These are phyloP conservation scores for Pterois miles DNA, from an alignment of 2,797 vertebrate genomes.

Conservation along the genomic window DNA sequence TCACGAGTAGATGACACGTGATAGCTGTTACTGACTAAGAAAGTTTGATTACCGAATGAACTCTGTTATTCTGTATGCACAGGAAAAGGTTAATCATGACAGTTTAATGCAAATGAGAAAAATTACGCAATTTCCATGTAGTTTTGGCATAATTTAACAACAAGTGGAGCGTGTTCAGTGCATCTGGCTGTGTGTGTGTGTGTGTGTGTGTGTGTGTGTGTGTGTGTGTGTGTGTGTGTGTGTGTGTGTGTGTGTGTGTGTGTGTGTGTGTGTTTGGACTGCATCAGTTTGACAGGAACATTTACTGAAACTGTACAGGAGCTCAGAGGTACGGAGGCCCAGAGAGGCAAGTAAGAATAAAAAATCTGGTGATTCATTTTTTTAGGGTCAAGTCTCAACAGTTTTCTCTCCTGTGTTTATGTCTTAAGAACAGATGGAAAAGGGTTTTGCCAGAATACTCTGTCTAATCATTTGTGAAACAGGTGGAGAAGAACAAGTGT, in stretches of 20 bases:
- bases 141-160: background rate
- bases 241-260: conserved; percentile 5
- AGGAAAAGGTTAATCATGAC: background rate
- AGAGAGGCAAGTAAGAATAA: too few species aligned
- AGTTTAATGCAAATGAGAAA: background rate
- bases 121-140: background rate
- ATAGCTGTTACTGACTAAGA: conserved; percentile 44
- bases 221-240: background rate
- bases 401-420: too few species aligned
- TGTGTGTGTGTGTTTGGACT: background rate
- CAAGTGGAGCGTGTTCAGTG: background rate
- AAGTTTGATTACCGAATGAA: conserved; percentile 26
- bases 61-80: background rate
- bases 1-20: conserved; percentile 38
- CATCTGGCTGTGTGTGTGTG: background rate
- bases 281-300: conserved; percentile 15
- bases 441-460: too few species aligned
- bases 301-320: conserved; percentile 45
- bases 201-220: background rate
- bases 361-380: too few species aligned
- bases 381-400: too few species aligned
- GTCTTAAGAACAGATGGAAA: too few species aligned
- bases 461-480: too few species aligned
- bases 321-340: conserved; percentile 13
- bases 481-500: too few species aligned